Conservation (phyloP, 2,888 invertebrate genomes). For the Campopleginae sp. region DNA sequence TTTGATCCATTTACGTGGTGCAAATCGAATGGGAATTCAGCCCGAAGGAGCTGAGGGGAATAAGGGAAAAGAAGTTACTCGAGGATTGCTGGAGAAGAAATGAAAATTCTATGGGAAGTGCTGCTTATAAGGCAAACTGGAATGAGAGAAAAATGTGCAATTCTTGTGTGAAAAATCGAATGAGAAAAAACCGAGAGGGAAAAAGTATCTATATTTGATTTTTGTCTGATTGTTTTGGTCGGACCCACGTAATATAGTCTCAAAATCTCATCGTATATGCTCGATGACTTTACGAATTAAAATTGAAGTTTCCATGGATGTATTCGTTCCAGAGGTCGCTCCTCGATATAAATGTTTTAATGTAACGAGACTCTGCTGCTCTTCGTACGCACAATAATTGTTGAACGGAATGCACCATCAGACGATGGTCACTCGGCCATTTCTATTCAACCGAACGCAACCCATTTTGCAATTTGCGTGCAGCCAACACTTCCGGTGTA, state of each 20-base stretch:
- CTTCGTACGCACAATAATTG: not conserved
- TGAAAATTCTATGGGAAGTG: not conserved
- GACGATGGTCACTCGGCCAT: constrained; percentile 10
- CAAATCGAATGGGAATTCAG: not conserved
- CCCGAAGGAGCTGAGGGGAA: not conserved
- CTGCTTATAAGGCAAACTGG: not conserved
- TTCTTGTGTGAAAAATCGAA: no score
- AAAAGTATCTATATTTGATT: no score
- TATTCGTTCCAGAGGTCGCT: not conserved
- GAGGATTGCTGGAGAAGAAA: not conserved
- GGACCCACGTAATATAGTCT: not conserved
- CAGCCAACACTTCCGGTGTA: constrained; percentile 54
- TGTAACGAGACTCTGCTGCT: not conserved
- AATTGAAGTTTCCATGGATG: not conserved
- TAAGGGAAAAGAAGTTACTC: not conserved
- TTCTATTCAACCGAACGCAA: constrained; percentile 6
- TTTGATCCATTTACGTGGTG: not conserved
- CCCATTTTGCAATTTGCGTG: constrained; percentile 54
- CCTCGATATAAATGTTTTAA: not conserved
- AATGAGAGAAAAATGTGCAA: not conserved
- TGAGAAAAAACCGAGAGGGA: no score
- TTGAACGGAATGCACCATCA: constrained; percentile 3
- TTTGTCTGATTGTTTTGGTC: no score
- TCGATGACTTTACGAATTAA: not conserved
- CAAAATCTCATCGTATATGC: not conserved